phyloP scores from a whole-genome alignment of 2,888 invertebrate species.

The Dynastes tityus region DNA sequence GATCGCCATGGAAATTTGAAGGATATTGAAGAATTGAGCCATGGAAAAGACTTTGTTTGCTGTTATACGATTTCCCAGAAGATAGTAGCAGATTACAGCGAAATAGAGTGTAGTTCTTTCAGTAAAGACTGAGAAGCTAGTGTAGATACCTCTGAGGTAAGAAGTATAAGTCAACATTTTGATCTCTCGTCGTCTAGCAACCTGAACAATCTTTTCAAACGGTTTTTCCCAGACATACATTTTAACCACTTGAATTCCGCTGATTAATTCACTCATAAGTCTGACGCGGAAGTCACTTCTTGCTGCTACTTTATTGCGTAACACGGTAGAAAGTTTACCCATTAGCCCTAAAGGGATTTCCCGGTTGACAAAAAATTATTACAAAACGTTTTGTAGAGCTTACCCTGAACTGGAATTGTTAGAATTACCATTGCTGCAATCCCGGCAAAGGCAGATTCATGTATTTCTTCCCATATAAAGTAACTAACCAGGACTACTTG shows the following conservation, averaged over 20 bases:
- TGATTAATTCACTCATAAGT: slow-evolving; percentile 83
- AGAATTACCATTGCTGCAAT: slow-evolving; percentile 74
- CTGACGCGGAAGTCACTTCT: slow-evolving; percentile 79
- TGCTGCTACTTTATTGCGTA: slow-evolving; percentile 70
- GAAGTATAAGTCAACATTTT: slow-evolving; percentile 77
- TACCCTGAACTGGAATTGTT: slow-evolving; percentile 73
- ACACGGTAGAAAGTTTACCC: slow-evolving; percentile 54
- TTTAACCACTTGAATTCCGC: slow-evolving; percentile 83
- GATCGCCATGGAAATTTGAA: slow-evolving; percentile 80
- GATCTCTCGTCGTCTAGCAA: slow-evolving; percentile 79
- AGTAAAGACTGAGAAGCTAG: slow-evolving; percentile 83
- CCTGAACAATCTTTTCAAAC: slow-evolving; percentile 76
- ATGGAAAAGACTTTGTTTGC: slow-evolving; percentile 83
- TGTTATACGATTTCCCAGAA: slow-evolving; percentile 74
- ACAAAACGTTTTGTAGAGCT: slow-evolving; percentile 51
- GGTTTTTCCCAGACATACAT: slow-evolving; percentile 87
- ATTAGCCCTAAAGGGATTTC: slow-evolving; percentile 53
- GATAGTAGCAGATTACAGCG: slow-evolving; percentile 84
- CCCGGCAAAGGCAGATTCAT: slow-evolving; percentile 76
- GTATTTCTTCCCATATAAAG: slow-evolving; percentile 74
- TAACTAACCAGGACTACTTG: slow-evolving; percentile 78
- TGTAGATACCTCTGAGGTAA: slow-evolving; percentile 78
- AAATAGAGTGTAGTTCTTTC: slow-evolving; percentile 88
- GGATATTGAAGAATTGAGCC: slow-evolving; percentile 84
- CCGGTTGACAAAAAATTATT: neutral